A percentile compares a stretch with the other conserved stretches of the same genome.
phyloP scores from a whole-genome alignment of 1,140 invertebrate species.

The Cherax destructor region DNA sequence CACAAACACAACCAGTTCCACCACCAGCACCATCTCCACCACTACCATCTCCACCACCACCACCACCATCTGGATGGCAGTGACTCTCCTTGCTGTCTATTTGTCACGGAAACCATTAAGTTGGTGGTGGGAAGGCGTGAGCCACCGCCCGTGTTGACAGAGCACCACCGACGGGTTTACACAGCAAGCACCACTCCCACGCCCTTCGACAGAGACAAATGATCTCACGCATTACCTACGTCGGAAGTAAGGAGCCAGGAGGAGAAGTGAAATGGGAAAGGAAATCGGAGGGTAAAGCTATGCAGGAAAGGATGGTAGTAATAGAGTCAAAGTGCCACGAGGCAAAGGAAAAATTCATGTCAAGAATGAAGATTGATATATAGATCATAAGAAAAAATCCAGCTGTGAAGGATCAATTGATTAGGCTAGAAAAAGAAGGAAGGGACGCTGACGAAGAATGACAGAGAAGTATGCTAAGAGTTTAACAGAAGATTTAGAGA shows the following conservation, averaged over 20 bases:
- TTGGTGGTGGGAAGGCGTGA: slow-evolving; percentile 28
- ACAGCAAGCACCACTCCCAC: slow-evolving; percentile 26
- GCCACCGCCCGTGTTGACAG: slow-evolving; percentile 21
- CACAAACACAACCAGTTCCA: not conserved
- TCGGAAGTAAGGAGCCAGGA: slow-evolving; percentile 7
- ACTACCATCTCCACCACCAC: not conserved
- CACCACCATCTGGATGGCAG: not conserved
- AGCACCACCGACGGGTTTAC: slow-evolving; percentile 20
- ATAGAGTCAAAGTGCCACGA: not conserved
- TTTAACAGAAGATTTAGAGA: too few relatives aligned
- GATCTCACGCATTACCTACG: slow-evolving; percentile 19
- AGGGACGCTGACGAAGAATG: too few relatives aligned
- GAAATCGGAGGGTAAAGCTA: not conserved
- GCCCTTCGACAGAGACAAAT: slow-evolving; percentile 26
- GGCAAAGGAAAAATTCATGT: not conserved
- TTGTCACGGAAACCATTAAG: slow-evolving; percentile 48
- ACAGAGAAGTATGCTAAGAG: too few relatives aligned
- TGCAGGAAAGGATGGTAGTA: not conserved
- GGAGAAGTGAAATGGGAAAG: not conserved
- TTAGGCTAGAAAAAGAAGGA: too few relatives aligned
- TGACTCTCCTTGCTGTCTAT: slow-evolving; percentile 34
- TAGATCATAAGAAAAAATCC: not conserved
- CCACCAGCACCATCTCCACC: not conserved
- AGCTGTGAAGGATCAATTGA: too few relatives aligned
- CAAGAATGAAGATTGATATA: not conserved